Evolutionary conservation across 2,797 vertebrate genomes (phyloP), one percentile per base, ranked within the genome.

Genomic region (Varecia variegata): DNA sequence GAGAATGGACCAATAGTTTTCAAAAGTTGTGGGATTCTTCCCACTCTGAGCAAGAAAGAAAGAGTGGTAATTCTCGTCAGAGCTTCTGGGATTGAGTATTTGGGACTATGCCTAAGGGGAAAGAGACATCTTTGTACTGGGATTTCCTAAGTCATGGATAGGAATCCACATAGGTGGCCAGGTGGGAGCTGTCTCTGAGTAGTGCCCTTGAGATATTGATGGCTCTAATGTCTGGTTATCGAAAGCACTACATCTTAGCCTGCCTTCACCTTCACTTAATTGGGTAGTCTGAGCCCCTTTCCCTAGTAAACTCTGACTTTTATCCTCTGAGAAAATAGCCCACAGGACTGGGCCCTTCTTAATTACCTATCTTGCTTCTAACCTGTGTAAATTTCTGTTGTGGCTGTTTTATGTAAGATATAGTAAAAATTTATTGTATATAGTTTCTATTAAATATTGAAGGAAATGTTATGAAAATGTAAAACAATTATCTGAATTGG

Each of bases 371-470:
- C 30, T 93, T 95, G 94, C 81, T 92, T 97, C 68, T 93, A 93
- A 95, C 45, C 21, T 94, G 40, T 96, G 88, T 95, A 95, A 87
- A 88, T 94, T 95, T 96, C 81, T 93, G 70, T 86, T 70, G 90
- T 96, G 85, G 67, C 50, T 88, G 18, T 88, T 47, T 74, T 92
- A 90, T 97, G 96, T 97, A 97, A 97, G 45, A 97, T 97, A 95
- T 3, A 92, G 81, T 93, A 93, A 91, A 86, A 76, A 91, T n/a
- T 89, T 96, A 83, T 43, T 97, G 96, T 97, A 95, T 86, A 97
- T 95, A 96, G 81, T 97, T 98, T 97, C 62, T 98, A 92, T 93
- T 97, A 98, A 97, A 95, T 94, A 79, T 86, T 96, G 95, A 97
- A 84, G 56, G 74, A 93, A 96, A 90, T 94, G 58, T 73, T 93